Base-by-base conservation (phyloP, 2,797 vertebrate genomes). In the Sebastes paucispinis region DNA sequence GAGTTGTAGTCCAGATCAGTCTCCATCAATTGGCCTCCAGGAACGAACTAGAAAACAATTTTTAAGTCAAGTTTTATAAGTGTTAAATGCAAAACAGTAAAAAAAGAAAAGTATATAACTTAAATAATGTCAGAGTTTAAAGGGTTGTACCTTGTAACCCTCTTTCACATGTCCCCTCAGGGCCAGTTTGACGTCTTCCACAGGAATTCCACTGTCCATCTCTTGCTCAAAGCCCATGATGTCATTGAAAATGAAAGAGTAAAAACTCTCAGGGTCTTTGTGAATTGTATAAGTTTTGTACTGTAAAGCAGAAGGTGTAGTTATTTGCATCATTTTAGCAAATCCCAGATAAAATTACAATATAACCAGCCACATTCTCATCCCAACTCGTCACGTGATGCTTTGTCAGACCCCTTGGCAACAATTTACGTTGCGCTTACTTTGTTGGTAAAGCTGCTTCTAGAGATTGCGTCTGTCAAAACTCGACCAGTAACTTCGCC, bases 201-300 rank as follows among this genome's bases (percentile, higher is more conserved):
- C 52, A 1, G 1, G 1, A 16, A 84, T 10, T n/a, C 83, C 87
- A 1, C 0, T n/a, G n/a, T n/a, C n/a, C n/a, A n/a, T n/a, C n/a
- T 24, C 1, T 20, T 27, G 0, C 20, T 91, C 80, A 3, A 89
- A 5, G 34, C 89, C 86, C 86, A 87, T 89, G 20, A 66, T 69
- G 82, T 93, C 88, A 66, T 70, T 89, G 32, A 93, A 89, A 66
- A 80, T 10, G 3, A 93, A 75, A 10, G 86, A 32, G 20, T 73
- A 82, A 27, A 8, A 47, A 0, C 0, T 3, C 3, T 6, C 5
- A 6, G 4, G 2, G 1, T 22, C 34, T 31, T 81, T 83, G 1
- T 1, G 1, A 20, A 92, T 85, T 66, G 67, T 79, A 55, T 72
- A 77, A 2, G 72, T 63, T 34, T 0, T 50, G 62, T 83, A 89